Evolutionary conservation across 2,888 invertebrate genomes (phyloP), one percentile per base, ranked within the genome.

Genomic region (Cheilosia variabilis): DNA sequence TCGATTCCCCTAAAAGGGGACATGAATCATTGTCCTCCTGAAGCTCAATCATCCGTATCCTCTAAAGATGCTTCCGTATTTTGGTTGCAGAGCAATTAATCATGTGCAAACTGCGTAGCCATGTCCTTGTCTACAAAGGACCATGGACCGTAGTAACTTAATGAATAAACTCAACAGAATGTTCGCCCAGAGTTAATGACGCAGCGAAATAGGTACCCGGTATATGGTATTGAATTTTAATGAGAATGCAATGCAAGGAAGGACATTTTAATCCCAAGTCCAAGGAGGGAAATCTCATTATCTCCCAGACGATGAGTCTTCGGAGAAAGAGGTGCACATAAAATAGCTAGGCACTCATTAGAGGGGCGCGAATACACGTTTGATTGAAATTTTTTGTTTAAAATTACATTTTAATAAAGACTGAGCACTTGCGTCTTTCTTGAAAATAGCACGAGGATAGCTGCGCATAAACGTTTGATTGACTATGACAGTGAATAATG

Each of bases 21-120:
- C 57, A 58, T 47, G 53, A 58, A 75, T 75, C 65, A 58, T 47
- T 57, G 65, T 50, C 41, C 41, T 15, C 27, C 19, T 17, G 27
- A 57, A 27, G 37, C 19, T 75, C 31, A 66, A 65, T 75, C 75
- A 75, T 50, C 50, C 27, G 41, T 37, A 50, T 17, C 31, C 50
- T 75, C 57, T 37, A n/a, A 37, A 19, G 45, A 27, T 75, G 22
- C 75, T 57, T 50, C 47, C 47, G 37, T 47, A 24, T 63, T 73
- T 27, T 43, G 43, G 43, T 34, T 55, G 45, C 37, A n/a, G 7
- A 15, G 34, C 47, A 47, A 75, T 66, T 43, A 75, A 75, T 75
- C 47, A 75, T 47, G 57, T 50, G 75, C 65, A 58, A 65, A 75
- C 41, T 66, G 65, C 75, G 65, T 75, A 66, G 41, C 57, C 27